A percentile compares a stretch with the other conserved stretches of the same genome.
phyloP scores from a whole-genome alignment of 2,888 invertebrate genomes.

The Pilophorus perplexus region DNA sequence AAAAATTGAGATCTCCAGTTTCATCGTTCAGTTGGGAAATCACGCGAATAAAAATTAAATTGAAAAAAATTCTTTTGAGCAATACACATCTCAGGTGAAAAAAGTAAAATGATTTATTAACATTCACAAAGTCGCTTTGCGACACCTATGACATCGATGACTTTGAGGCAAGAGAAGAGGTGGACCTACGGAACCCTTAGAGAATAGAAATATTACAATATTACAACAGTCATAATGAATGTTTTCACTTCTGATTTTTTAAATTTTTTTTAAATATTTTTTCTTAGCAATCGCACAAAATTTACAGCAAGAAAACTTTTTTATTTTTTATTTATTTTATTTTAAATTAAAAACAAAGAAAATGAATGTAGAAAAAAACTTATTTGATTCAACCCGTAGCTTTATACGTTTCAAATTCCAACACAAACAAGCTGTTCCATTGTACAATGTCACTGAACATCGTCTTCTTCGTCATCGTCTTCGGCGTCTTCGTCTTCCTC shows the following conservation, averaged over 20 bases:
- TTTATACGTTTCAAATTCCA: constrained; percentile 27
- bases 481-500: constrained; percentile 50
- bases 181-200: constrained; percentile 33
- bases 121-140: too few species aligned
- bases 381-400: constrained; percentile 38
- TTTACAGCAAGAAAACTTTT: constrained; percentile 16
- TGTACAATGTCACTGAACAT: constrained; percentile 36
- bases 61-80: too few species aligned
- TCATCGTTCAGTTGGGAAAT: too few species aligned
- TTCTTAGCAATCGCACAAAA: constrained; percentile 26
- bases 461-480: constrained; percentile 47
- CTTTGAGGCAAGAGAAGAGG: constrained; percentile 31
- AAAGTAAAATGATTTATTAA: too few species aligned
- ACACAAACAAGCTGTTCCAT: constrained; percentile 26
- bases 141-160: too few species aligned
- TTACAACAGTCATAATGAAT: constrained; percentile 31
- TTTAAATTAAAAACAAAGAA: background rate
- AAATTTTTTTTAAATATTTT: too few species aligned
- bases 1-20: too few species aligned
- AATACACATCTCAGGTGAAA: too few species aligned
- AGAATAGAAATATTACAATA: background rate
- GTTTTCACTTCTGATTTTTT: constrained; percentile 6
- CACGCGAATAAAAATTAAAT: too few species aligned
- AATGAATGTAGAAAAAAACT: constrained; percentile 29
- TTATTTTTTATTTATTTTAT: background rate